Conservation (phyloP, 1,140 invertebrate species). For the Drosophila sp. region DNA sequence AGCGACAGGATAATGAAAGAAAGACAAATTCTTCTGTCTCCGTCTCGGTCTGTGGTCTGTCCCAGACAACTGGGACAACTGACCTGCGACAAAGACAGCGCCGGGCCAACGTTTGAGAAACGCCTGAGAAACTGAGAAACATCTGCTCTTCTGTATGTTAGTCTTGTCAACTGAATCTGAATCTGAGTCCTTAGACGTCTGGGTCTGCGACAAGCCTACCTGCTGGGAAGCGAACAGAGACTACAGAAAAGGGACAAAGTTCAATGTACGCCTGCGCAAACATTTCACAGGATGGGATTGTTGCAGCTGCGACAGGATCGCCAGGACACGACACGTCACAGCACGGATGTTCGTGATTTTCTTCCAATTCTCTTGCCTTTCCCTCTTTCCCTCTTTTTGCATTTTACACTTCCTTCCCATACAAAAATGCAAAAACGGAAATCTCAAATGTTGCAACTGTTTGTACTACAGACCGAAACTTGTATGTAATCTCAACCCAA, state of each 20-base stretch:
- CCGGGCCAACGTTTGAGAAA: conserved; percentile 3
- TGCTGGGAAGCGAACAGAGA: conserved; percentile 19
- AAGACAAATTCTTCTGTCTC: conserved; percentile 45
- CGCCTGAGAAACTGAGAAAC: conserved; percentile 38
- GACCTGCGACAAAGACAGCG: conserved; percentile 75
- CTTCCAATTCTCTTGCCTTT: conserved; percentile 1
- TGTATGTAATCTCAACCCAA: conserved; percentile 58
- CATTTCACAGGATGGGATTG: conserved; percentile 38
- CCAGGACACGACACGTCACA: background rate
- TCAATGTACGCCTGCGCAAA: conserved; percentile 80
- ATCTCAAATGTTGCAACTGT: conserved; percentile 72
- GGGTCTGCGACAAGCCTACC: conserved; percentile 42
- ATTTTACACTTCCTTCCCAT: conserved; percentile 63
- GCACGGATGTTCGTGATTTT: conserved; percentile 67
- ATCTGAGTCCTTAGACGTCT: conserved; percentile 43
- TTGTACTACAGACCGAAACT: conserved; percentile 38
- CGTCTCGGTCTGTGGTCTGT: conserved; percentile 46
- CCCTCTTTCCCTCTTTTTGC: conserved; percentile 5
- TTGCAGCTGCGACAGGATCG: conserved; percentile 59
- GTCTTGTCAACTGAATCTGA: background rate
- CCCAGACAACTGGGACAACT: conserved; percentile 56
- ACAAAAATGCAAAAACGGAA: conserved; percentile 55
- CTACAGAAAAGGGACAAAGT: conserved; percentile 42
- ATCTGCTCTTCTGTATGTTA: conserved; percentile 51
- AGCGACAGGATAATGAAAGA: conserved; percentile 49